These are phyloP conservation scores for Pogonophryne albipinna DNA, from an alignment of 2,797 vertebrate species.

Conservation along the genomic window DNA sequence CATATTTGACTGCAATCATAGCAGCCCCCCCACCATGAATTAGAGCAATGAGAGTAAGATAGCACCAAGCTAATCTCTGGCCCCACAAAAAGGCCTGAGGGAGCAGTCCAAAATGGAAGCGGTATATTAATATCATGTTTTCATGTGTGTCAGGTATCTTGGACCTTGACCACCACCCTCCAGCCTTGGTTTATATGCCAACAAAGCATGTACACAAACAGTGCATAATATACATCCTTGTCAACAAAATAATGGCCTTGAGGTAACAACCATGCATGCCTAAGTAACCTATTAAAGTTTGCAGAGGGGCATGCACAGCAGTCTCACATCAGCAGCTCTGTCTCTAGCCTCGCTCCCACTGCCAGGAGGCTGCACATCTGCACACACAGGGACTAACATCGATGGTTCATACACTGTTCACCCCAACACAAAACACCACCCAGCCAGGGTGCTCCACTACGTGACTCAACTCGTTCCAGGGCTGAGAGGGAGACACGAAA, in stretches of 20 bases:
- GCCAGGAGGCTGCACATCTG: constrained; percentile 72
- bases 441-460: constrained; percentile 54
- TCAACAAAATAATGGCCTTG: constrained; percentile 46
- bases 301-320: constrained; percentile 38
- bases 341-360: constrained; percentile 37
- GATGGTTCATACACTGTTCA: constrained; percentile 41
- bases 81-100: constrained; percentile 63
- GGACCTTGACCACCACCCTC: constrained; percentile 37
- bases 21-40: constrained; percentile 53
- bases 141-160: constrained; percentile 38
- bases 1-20: constrained; percentile 72
- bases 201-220: constrained; percentile 13
- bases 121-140: constrained; percentile 49
- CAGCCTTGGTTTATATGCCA: constrained; percentile 19
- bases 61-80: constrained; percentile 75
- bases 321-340: constrained; percentile 62
- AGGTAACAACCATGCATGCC: constrained; percentile 50
- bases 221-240: constrained; percentile 26
- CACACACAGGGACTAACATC: constrained; percentile 67
- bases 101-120: constrained; percentile 55
- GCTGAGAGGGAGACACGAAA: constrained; percentile 45
- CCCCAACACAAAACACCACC: constrained; percentile 38
- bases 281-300: constrained; percentile 72
- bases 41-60: constrained; percentile 67
- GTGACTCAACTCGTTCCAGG: constrained; percentile 70